Evolutionary conservation across 2,113 vertebrate genomes (phyloP).

Genomic region (Myanophis thanlyinensis): DNA sequence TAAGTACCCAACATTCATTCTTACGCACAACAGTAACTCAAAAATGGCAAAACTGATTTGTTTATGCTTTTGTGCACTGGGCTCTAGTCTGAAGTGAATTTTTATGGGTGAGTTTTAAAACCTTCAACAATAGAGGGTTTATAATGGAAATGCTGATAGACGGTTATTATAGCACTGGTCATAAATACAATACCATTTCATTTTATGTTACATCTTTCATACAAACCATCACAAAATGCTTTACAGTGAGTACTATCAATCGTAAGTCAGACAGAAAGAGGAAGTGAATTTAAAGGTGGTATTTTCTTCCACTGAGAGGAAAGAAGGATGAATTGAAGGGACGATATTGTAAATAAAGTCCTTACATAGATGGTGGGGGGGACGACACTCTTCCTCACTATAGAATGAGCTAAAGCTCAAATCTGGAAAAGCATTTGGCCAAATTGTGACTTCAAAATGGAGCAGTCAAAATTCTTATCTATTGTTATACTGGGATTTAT

Average conservation of each 20-base stretch:
- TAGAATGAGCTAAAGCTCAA: not conserved
- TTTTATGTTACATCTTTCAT: slow-evolving; percentile 52
- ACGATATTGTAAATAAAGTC: slow-evolving; percentile 7
- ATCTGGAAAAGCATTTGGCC: not conserved
- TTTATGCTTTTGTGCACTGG: slow-evolving; percentile 32
- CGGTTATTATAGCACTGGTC: slow-evolving; percentile 29
- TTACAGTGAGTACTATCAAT: slow-evolving; percentile 47
- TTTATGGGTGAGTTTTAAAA: slow-evolving; percentile 56
- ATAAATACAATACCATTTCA: slow-evolving; percentile 62
- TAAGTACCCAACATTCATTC: slow-evolving; percentile 7
- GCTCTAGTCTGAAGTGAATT: slow-evolving; percentile 40
- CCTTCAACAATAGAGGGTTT: slow-evolving; percentile 34
- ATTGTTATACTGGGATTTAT: not conserved
- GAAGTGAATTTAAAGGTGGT: slow-evolving; percentile 32
- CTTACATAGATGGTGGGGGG: not conserved
- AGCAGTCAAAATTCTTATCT: not conserved
- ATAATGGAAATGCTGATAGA: slow-evolving; percentile 56
- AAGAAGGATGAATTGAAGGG: slow-evolving; percentile 17
- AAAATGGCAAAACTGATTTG: slow-evolving; percentile 37
- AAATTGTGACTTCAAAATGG: not conserved
- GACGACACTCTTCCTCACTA: not conserved
- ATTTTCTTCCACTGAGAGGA: slow-evolving; percentile 26
- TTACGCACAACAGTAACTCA: slow-evolving; percentile 38
- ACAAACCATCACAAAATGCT: slow-evolving; percentile 50
- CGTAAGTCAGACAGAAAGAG: slow-evolving; percentile 37